These are phyloP conservation scores for Turritopsis dohrnii DNA, from an alignment of 30 jellyfish, hydroid and myxozoan species.

Conservation along the genomic window DNA sequence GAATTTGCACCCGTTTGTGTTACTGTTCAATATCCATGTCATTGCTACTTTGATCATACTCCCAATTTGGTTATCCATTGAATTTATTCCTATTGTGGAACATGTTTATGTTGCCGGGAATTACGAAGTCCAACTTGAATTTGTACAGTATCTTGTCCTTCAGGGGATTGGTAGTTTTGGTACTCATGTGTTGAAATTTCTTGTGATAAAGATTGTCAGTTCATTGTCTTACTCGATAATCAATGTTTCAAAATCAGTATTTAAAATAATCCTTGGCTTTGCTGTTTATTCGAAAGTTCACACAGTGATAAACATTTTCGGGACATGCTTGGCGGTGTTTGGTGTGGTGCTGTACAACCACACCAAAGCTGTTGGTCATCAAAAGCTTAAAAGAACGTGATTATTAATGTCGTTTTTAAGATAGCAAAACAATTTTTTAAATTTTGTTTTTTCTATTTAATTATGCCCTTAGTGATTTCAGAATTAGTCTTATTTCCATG, in stretches of 20 bases:
- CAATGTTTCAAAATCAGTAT: constrained; percentile 61
- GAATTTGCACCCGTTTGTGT: constrained; percentile 19
- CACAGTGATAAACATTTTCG: constrained; percentile 51
- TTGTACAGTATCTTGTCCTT: neutral
- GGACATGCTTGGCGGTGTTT: constrained; percentile 63
- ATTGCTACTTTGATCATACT: constrained; percentile 3
- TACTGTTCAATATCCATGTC: constrained; percentile 25
- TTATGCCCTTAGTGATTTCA: no score
- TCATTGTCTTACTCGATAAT: constrained; percentile 74
- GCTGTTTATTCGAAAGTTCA: constrained; percentile 46
- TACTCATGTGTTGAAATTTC: constrained; percentile 27
- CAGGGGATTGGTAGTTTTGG: constrained; percentile 14
- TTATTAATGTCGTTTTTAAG: neutral
- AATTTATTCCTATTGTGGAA: constrained; percentile 1
- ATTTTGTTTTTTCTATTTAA: no score
- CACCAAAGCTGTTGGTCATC: neutral
- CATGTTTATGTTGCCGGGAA: neutral
- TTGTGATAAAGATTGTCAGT: constrained; percentile 51
- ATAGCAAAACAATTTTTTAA: no score
- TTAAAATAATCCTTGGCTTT: constrained; percentile 50
- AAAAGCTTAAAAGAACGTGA: neutral
- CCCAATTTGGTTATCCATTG: constrained; percentile 26
- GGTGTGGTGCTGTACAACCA: constrained; percentile 81
- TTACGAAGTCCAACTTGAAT: neutral
- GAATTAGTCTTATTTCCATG: no score